phyloP scores from a whole-genome alignment of 1,140 invertebrate species.

The Eufriesea mexicana region DNA sequence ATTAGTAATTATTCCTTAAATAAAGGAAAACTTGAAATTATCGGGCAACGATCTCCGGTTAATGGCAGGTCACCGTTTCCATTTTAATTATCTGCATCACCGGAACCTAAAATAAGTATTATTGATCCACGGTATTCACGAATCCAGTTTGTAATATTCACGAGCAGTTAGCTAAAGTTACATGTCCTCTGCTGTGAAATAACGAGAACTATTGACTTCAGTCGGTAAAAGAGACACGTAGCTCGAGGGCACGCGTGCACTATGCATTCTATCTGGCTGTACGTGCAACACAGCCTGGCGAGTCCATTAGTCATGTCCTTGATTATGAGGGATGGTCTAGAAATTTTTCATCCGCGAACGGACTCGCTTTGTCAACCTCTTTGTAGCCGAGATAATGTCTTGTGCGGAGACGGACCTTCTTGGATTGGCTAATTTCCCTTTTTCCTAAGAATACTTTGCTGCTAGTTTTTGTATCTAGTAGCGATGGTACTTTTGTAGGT shows the following conservation, averaged over 20 bases:
- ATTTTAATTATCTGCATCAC: conserved; percentile 54
- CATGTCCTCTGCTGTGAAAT: not conserved
- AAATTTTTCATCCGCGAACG: conserved; percentile 31
- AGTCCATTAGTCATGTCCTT: conserved; percentile 40
- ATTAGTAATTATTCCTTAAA: conserved; percentile 3
- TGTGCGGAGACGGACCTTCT: not conserved
- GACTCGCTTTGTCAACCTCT: conserved; percentile 39
- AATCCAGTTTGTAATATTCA: conserved; percentile 8
- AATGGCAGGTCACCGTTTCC: conserved; percentile 35
- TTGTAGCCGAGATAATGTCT: conserved; percentile 23
- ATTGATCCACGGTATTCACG: conserved; percentile 32
- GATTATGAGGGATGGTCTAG: conserved; percentile 33
- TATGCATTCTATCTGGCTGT: not conserved
- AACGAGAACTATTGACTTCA: conserved; percentile 47
- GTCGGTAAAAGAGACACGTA: conserved; percentile 8
- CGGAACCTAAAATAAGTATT: conserved; percentile 44
- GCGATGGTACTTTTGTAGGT: not conserved
- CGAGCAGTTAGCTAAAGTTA: conserved; percentile 1
- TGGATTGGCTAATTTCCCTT: conserved; percentile 38
- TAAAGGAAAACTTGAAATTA: conserved; percentile 29
- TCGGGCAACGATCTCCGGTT: conserved; percentile 50
- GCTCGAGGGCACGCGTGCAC: conserved; percentile 33
- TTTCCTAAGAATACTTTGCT: conserved; percentile 5
- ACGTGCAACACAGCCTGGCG: not conserved
- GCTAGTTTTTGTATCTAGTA: not conserved